These are phyloP conservation scores for Gallinago solitaria DNA, from an alignment of 2,797 vertebrate species.

Conservation along the genomic window DNA sequence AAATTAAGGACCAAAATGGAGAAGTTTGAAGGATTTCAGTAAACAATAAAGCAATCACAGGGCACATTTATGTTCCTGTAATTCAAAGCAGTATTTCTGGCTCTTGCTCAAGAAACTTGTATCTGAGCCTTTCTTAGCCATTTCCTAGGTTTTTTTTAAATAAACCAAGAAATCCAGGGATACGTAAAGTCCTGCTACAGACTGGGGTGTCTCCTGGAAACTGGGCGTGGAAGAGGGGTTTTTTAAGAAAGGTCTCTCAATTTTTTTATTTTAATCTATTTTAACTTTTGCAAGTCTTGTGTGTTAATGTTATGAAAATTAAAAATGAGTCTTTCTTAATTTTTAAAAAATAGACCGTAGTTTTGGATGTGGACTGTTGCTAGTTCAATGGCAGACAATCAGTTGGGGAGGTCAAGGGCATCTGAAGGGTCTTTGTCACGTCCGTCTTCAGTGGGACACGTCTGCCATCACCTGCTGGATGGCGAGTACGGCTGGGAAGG, in stretches of 20 bases:
- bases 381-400: not conserved
- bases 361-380: not conserved
- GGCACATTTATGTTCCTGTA: not conserved
- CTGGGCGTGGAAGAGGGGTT: not conserved
- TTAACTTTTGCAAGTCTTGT: not conserved
- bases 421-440: not conserved
- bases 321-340: not conserved
- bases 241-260: too few species aligned
- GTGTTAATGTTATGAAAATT: not conserved
- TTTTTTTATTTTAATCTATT: not conserved
- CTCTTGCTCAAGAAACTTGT: not conserved
- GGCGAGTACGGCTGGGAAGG: not conserved
- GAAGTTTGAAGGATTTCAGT: not conserved
- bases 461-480: not conserved
- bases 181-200: not conserved
- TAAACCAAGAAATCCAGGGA: too few species aligned
- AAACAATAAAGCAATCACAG: not conserved
- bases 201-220: too few species aligned
- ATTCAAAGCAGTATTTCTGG: not conserved
- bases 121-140: not conserved
- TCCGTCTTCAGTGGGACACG: not conserved
- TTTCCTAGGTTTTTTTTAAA: not conserved
- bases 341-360: rapidly evolving
- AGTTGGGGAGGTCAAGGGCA: not conserved
- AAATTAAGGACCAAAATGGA: not conserved